A percentile compares a stretch with the other conserved stretches of the same genome.
phyloP scores from a whole-genome alignment of 23 tunicate species.

The Corella eumyota region DNA sequence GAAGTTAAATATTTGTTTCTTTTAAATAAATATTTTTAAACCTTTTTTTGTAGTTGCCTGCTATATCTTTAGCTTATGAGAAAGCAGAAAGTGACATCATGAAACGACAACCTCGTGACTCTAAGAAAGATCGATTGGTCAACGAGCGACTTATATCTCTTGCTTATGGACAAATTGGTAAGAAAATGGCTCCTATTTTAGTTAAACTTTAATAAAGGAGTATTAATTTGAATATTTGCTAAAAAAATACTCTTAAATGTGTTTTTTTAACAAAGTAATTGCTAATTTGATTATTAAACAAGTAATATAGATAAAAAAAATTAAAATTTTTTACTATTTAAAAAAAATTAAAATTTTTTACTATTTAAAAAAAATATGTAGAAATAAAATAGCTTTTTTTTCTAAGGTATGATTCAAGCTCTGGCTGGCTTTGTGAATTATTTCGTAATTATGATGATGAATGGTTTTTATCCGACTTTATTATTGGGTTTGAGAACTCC shows the following conservation, averaged over 20 bases:
- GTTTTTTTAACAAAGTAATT: too few relatives aligned
- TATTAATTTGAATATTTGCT: constrained; percentile 1
- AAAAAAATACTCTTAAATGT: too few relatives aligned
- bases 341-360: too few relatives aligned
- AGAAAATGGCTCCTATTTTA: too few relatives aligned
- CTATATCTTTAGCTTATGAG: constrained; percentile 99
- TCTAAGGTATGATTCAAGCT: constrained; percentile 93
- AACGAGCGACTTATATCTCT: constrained; percentile 97
- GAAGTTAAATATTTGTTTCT: too few relatives aligned
- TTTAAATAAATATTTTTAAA: too few relatives aligned
- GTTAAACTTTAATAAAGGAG: too few relatives aligned
- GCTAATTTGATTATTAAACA: too few relatives aligned
- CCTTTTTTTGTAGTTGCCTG: constrained; percentile 72
- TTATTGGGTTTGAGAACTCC: constrained; percentile 46
- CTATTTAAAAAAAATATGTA: too few relatives aligned
- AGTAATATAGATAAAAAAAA: too few relatives aligned
- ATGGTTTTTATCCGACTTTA: constrained; percentile 72
- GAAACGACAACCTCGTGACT: constrained; percentile 99
- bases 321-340: too few relatives aligned
- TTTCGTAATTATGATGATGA: constrained; percentile 86
- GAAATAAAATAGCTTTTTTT: too few relatives aligned
- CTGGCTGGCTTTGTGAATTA: constrained; percentile 96
- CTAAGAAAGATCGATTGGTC: constrained; percentile 67
- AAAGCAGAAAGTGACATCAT: constrained; percentile 99
- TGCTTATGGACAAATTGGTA: constrained; percentile 99